Evolutionary conservation across 2,113 vertebrate genomes (phyloP), one percentile per base, ranked within the genome.

Genomic region (Bucco capensis): DNA sequence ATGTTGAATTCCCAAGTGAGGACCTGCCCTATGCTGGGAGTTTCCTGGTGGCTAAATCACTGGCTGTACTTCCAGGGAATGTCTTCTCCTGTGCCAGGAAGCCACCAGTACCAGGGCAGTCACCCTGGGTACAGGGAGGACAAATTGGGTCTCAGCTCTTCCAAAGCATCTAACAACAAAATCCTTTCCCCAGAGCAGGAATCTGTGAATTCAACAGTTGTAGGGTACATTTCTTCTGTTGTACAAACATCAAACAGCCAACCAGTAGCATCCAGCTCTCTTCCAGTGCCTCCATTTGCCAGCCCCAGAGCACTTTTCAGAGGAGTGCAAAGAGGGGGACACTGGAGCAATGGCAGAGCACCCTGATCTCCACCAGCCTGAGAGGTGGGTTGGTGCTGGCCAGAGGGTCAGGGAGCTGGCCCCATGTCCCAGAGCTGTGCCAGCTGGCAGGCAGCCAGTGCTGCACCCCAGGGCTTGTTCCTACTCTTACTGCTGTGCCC

Each of bases 361-460:
- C 42, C 42, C 7, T 30, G 3, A 19, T 5, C 44, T 8, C 38
- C 44, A 15, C 8, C 38, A 71, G 42, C 4, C 44, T 3, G 1
- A 51, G n/a, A 0, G 1, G 4, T 0, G 6, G 27, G 14, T 73
- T 44, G 46, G 21, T 53, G 54, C 50, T 84, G 58, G n/a, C 40
- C 50, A 37, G 28, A 17, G 19, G 40, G 15, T 14, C 64, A 47
- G 66, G 53, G 77, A 73, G 46, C 64, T 5, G 6, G 47, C 8
- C 56, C 38, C 0, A 0, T 5, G 4, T 46, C 61, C 70, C n/a
- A 17, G 27, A 65, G 40, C 72, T 0, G 0, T 66, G 31, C 33
- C 4, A 15, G 33, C 64, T 82, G 75, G 14, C 17, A 4, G 70
- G 47, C 72, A 93, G 49, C 69, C 79, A 81, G 30, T 1, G 2